Evolutionary conservation across 2,888 invertebrate species (phyloP).

Genomic region (Dicranocentrus wangi): DNA sequence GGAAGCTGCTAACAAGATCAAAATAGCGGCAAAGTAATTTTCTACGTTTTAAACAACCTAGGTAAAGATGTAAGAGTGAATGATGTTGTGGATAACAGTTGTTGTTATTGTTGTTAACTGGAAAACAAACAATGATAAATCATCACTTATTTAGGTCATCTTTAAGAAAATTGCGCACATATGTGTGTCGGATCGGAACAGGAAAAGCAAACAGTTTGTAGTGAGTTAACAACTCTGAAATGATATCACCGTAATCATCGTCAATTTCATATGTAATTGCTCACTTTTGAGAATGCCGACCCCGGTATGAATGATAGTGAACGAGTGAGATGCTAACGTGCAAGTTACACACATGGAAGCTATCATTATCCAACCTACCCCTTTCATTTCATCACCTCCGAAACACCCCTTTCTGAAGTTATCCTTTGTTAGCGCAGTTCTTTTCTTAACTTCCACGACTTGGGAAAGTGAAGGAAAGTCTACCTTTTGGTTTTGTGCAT

Average conservation of each 20-base stretch:
- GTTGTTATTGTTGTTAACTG: no score
- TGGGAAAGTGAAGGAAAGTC: no score
- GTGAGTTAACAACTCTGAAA: not conserved
- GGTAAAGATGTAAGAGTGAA: not conserved
- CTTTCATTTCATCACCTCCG: conserved; percentile 35
- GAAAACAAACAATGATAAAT: not conserved
- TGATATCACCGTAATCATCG: not conserved
- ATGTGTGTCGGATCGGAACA: not conserved
- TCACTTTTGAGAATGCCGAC: conserved; percentile 21
- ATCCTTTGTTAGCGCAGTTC: no score
- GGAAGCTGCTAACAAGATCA: conserved; percentile 11
- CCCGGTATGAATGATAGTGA: conserved; percentile 7
- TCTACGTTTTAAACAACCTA: not conserved
- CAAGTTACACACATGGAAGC: conserved; percentile 8
- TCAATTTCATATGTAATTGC: conserved; percentile 3
- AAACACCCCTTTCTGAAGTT: not conserved
- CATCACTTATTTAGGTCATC: conserved; percentile 1
- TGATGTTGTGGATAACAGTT: not conserved
- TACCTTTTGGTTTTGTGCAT: no score
- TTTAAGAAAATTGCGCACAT: not conserved
- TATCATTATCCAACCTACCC: conserved; percentile 34
- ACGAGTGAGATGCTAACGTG: conserved; percentile 26
- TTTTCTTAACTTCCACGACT: no score
- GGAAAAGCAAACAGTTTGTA: not conserved
- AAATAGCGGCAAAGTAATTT: not conserved